Conservation (phyloP, 1,140 invertebrate genomes). For the Cyphomyrmex costatus region DNA sequence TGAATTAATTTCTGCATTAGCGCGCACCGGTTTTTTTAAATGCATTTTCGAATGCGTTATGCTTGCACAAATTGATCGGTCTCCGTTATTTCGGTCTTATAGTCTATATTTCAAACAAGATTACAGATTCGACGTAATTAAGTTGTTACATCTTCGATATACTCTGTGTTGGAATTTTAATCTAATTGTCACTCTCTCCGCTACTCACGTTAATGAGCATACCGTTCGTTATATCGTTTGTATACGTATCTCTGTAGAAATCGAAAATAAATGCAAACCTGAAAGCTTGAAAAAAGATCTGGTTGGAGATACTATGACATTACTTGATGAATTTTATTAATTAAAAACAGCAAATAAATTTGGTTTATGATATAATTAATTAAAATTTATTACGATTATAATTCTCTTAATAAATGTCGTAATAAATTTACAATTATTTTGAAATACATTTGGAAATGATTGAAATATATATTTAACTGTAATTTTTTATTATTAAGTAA, state of each 20-base stretch:
- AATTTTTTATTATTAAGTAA: not conserved
- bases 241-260: slow-evolving; percentile 5
- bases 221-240: slow-evolving; percentile 9
- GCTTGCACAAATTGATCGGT: not conserved
- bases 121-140: slow-evolving; percentile 52
- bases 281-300: not conserved
- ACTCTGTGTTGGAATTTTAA: slow-evolving; percentile 40
- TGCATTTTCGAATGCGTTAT: slow-evolving; percentile 39
- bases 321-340: not conserved
- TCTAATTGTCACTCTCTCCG: slow-evolving; percentile 52
- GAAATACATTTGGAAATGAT: not conserved
- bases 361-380: not conserved
- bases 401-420: not conserved
- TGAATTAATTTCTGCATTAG: slow-evolving; percentile 59
- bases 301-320: not conserved
- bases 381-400: not conserved
- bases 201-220: slow-evolving; percentile 42
- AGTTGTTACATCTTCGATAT: slow-evolving; percentile 56
- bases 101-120: not conserved
- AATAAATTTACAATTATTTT: slow-evolving; percentile 27
- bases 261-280: slow-evolving; percentile 1
- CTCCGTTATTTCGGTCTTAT: slow-evolving; percentile 20
- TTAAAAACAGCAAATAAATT: not conserved
- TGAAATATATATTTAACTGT: not conserved
- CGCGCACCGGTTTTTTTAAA: slow-evolving; percentile 41